These are phyloP conservation scores for Acanthurus leucopareius DNA, from an alignment of 2,797 vertebrate species.

Conservation along the genomic window DNA sequence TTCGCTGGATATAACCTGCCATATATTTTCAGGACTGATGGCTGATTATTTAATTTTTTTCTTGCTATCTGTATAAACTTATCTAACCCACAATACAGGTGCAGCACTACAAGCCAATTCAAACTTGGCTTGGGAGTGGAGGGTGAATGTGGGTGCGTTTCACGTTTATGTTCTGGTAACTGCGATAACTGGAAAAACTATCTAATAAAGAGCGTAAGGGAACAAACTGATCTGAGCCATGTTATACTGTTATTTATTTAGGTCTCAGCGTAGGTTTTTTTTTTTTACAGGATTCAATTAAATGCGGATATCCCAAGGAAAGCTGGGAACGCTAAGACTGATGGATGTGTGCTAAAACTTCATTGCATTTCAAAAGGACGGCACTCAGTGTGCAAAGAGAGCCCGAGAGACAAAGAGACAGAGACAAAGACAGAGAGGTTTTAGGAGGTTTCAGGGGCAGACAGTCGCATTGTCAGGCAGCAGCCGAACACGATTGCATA, in stretches of 20 bases:
- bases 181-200: not conserved
- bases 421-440: conserved; percentile 50
- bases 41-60: not conserved
- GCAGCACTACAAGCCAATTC: too few relatives aligned
- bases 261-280: not conserved
- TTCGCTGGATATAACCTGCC: too few relatives aligned
- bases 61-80: not conserved
- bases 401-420: conserved; percentile 30
- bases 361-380: conserved; percentile 18
- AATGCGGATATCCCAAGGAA: not conserved
- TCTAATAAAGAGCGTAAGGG: not conserved
- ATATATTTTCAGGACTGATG: too few relatives aligned
- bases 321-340: not conserved
- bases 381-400: conserved; percentile 8
- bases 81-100: not conserved
- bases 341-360: conserved; percentile 4
- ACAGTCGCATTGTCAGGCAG: conserved; percentile 64
- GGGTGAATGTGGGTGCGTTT: too few relatives aligned
- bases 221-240: too few relatives aligned
- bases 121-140: too few relatives aligned
- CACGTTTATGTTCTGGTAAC: not conserved
- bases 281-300: not conserved
- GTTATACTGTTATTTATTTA: not conserved
- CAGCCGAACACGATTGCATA: conserved; percentile 65
- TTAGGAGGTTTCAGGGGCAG: conserved; percentile 53